Base-by-base conservation (phyloP, 2,797 vertebrate species). In the Notolabrus celidotus region DNA sequence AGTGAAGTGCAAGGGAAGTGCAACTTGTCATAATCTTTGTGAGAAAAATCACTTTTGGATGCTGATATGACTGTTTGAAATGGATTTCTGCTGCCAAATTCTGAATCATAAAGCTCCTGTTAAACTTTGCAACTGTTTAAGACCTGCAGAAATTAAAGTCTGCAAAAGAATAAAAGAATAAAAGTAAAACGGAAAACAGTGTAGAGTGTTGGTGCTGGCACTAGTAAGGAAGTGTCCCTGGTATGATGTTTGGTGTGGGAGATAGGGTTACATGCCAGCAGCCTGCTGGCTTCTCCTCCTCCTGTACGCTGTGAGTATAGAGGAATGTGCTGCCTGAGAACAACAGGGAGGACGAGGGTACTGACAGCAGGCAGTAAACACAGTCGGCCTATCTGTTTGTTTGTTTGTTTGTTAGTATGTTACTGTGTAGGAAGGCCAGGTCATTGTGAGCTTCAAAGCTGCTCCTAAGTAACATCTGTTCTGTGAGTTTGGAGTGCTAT, bases 301-400 rank as follows among this genome's bases (percentile, higher is more conserved):
- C 61, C 81, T 68, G 58, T 79, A 72, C 27, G 25, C 83, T 78
- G 70, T 3, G 70, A 79, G 57, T 76, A 70, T 78, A 76, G 80
- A 89, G 85, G 88, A 92, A 93, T 91, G 92, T 67, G 73, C 79
- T 14, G 88, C 68, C 73, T 69, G 70, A 63, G 77, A 90, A 88
- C 90, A 84, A 41, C 84, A 82, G 84, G 83, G 85, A 87, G 74
- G 83, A 89, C 80, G 88, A 86, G 67, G 63, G 74, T 61, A 83
- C 80, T 84, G 85, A 74, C 83, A 85, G 88, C 69, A 16, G 71
- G 83, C 78, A 57, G 77, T 82, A 82, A 88, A 88, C 80, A 78
- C 80, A 84, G 80, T 46, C 81, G 53, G 68, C 63, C 54, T 67
- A 59, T 84, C 61, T 86, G 84, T 70, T 61, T 22, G 43, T 4